Conservation (phyloP, 2,888 invertebrate genomes). For the Perdita meconis region DNA sequence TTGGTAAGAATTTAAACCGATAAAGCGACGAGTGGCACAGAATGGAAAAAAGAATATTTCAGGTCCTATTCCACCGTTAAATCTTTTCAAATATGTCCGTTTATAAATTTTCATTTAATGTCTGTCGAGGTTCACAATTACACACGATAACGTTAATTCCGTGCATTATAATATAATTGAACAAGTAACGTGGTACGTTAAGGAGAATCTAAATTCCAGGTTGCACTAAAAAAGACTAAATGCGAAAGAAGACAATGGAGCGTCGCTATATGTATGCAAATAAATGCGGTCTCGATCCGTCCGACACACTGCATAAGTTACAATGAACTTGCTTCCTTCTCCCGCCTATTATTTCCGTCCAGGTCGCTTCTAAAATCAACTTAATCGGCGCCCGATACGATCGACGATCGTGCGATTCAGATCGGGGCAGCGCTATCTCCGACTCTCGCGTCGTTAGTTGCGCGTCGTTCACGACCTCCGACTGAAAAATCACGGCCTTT, state of each 20-base stretch:
- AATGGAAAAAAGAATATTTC: too few species aligned
- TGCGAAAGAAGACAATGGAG: neutral
- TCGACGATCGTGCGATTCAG: neutral
- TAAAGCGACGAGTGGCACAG: neutral
- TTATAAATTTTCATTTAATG: too few species aligned
- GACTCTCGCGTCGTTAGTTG: too few species aligned
- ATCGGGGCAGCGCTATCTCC: neutral
- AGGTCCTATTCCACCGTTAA: too few species aligned
- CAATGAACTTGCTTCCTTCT: slow-evolving; percentile 17
- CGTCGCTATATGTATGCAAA: slow-evolving; percentile 20
- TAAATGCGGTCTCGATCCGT: slow-evolving; percentile 32
- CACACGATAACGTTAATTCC: too few species aligned
- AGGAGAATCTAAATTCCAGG: too few species aligned
- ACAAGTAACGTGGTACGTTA: too few species aligned
- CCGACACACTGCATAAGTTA: slow-evolving; percentile 22
- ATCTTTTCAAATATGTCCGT: too few species aligned
- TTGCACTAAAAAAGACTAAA: neutral
- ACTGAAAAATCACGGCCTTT: too few species aligned
- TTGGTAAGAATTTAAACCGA: neutral
- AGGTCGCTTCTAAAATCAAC: slow-evolving; percentile 13
- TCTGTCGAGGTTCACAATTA: too few species aligned
- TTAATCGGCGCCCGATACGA: slow-evolving; percentile 25
- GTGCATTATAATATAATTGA: too few species aligned
- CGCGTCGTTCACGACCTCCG: neutral
- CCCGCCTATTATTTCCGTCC: slow-evolving; percentile 4